Conservation (phyloP, 2,888 invertebrate genomes). For the Drosophila sordidapex region DNA sequence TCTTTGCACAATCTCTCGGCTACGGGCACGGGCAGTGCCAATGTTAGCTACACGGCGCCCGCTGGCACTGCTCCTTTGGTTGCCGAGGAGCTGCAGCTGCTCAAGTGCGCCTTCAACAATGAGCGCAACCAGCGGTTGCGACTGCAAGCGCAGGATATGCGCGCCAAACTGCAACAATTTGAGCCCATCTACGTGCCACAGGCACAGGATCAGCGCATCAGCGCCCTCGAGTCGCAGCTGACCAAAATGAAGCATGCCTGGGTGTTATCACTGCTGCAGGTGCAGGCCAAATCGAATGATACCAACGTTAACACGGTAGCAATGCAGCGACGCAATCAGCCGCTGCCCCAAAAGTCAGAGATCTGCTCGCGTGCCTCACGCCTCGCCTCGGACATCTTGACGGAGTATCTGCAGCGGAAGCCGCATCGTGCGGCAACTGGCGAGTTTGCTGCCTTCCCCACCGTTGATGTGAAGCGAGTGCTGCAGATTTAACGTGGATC, state of each 20-base stretch:
- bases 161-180: slow-evolving; percentile 86
- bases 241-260: slow-evolving; percentile 86
- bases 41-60: slow-evolving; percentile 54
- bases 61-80: slow-evolving; percentile 82
- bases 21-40: slow-evolving; percentile 61
- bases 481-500: slow-evolving; percentile 70
- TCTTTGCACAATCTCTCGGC: slow-evolving; percentile 64
- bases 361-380: slow-evolving; percentile 82
- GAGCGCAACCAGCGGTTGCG: slow-evolving; percentile 87
- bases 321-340: slow-evolving; percentile 77
- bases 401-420: slow-evolving; percentile 84
- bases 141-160: slow-evolving; percentile 86
- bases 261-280: slow-evolving; percentile 83
- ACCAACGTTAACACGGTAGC: slow-evolving; percentile 61
- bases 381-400: slow-evolving; percentile 83
- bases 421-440: slow-evolving; percentile 83
- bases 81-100: slow-evolving; percentile 87
- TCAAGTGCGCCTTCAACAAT: slow-evolving; percentile 86
- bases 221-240: slow-evolving; percentile 86
- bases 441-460: slow-evolving; percentile 84
- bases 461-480: slow-evolving; percentile 83
- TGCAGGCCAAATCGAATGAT: slow-evolving; percentile 49
- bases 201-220: slow-evolving; percentile 85
- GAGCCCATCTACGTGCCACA: slow-evolving; percentile 86
- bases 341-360: slow-evolving; percentile 71